Evolutionary conservation across 35 echinoderm and acorn worm species (phyloP).

Genomic region (Strongylocentrotus purpuratus): DNA sequence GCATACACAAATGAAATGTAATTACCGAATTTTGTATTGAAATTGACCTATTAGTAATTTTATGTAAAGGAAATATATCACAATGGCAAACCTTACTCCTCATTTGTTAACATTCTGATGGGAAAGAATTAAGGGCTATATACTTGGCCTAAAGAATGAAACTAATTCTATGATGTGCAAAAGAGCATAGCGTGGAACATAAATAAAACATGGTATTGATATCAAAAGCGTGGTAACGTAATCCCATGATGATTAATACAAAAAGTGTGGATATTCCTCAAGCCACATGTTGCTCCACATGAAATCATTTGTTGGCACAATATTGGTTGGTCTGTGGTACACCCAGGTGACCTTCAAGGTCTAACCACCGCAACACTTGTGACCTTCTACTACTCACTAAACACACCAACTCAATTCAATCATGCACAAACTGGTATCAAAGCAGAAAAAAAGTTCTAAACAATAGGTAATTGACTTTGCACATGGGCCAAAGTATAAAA

Average conservation of each 20-base stretch:
- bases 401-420: constrained; percentile 2
- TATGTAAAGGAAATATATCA: no score
- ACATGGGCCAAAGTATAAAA: neutral
- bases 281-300: neutral
- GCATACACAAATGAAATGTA: no score
- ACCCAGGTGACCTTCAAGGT: neutral
- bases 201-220: neutral
- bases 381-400: neutral
- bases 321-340: neutral
- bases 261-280: neutral
- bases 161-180: neutral
- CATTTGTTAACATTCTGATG: no score
- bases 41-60: no score
- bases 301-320: neutral
- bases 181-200: neutral
- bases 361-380: neutral
- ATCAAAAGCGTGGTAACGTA: neutral
- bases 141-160: neutral
- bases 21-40: no score
- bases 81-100: no score
- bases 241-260: neutral
- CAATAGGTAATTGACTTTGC: neutral
- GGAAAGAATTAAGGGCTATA: no score
- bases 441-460: neutral
- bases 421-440: neutral